phyloP scores from a whole-genome alignment of 2,113 vertebrate species.

The Mus spicilegus region DNA sequence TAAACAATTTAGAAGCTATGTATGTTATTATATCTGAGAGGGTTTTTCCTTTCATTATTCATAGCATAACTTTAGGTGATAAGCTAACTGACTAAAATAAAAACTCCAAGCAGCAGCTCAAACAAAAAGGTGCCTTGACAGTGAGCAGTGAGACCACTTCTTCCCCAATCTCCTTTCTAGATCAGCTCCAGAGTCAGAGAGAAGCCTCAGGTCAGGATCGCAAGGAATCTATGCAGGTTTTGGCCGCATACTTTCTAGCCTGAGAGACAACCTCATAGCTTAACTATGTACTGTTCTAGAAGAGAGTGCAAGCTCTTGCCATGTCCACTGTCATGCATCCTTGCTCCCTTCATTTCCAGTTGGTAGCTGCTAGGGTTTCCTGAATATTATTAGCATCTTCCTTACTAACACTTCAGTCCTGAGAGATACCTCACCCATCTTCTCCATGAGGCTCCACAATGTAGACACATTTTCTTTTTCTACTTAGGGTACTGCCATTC shows the following conservation, averaged over 20 bases:
- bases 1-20: not conserved
- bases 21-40: constrained; percentile 30
- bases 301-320: not conserved
- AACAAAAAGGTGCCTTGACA: not conserved
- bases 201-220: constrained; percentile 1
- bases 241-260: not conserved
- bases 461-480: not conserved
- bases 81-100: constrained; percentile 1
- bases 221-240: not conserved
- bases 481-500: constrained; percentile 14
- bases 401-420: not conserved
- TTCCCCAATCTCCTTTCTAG: constrained; percentile 30
- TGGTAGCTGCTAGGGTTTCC: not conserved
- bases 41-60: not conserved
- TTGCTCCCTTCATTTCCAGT: not conserved
- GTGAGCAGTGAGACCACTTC: not conserved
- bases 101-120: constrained; percentile 22
- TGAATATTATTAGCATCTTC: not conserved
- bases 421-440: not conserved
- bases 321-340: not conserved
- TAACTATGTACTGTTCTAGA: constrained; percentile 1
- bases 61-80: constrained; percentile 42
- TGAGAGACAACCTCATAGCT: not conserved
- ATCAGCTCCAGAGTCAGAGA: not conserved
- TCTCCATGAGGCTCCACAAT: not conserved